Evolutionary conservation across 2,888 invertebrate species (phyloP).

Genomic region (Diplazon laetatorius): DNA sequence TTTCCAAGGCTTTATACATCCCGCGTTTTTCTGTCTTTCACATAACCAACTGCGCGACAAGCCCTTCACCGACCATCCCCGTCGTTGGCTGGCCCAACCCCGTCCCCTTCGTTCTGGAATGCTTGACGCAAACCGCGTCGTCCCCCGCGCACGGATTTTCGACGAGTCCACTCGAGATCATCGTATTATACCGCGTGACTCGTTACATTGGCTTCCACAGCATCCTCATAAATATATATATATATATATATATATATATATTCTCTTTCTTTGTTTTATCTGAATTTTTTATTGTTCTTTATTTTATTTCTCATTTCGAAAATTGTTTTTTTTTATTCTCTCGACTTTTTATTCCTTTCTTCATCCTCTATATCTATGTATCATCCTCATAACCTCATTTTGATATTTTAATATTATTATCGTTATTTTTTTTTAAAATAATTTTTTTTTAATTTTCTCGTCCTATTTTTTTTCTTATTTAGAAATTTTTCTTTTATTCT

Average conservation of each 20-base stretch:
- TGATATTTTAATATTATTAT: no score
- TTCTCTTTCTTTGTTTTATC: constrained; percentile 16
- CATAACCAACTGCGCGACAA: constrained; percentile 7
- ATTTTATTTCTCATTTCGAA: neutral
- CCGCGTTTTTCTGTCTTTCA: constrained; percentile 11
- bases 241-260: no score
- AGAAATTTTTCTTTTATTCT: no score
- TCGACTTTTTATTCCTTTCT: no score
- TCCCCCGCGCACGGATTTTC: constrained; percentile 14
- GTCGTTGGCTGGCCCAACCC: no score
- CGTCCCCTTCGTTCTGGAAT: no score
- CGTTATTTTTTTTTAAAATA: no score
- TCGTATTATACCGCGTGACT: constrained; percentile 41
- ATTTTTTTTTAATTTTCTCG: neutral
- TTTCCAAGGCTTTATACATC: constrained; percentile 33
- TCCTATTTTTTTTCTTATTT: no score
- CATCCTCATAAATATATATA: neutral
- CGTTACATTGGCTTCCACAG: constrained; percentile 36
- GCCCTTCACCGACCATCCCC: no score
- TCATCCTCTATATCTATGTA: no score
- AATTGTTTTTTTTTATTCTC: no score
- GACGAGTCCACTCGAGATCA: constrained; percentile 11
- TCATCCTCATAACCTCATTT: no score
- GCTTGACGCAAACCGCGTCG: constrained; percentile 27
- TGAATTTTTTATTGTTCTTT: neutral